Conservation (phyloP, 2,888 invertebrate species). For the Cerceris ruficornis region DNA sequence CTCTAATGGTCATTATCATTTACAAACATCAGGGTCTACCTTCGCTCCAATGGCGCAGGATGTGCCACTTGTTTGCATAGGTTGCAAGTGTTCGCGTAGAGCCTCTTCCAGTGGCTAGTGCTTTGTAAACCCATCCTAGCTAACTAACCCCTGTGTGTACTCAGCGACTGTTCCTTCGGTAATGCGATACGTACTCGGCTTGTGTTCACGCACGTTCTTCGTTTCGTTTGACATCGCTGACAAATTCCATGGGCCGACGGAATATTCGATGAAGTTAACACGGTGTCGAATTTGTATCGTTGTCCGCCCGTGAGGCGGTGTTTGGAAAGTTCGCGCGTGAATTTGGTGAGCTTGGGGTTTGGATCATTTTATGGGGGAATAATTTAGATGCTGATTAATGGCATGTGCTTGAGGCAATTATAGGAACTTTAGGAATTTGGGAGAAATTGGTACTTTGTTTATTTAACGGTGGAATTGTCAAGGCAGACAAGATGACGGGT, state of each 20-base stretch:
- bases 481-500: no score
- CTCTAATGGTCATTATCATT: conserved; percentile 75
- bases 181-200: conserved; percentile 35
- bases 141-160: conserved; percentile 55
- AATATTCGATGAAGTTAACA: background rate
- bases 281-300: background rate
- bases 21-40: conserved; percentile 62
- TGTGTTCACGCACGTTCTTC: conserved; percentile 17
- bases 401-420: no score
- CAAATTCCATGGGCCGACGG: conserved; percentile 6
- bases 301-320: background rate
- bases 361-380: no score
- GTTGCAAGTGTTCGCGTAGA: conserved; percentile 60
- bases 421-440: no score
- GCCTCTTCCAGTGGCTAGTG: conserved; percentile 61
- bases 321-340: background rate
- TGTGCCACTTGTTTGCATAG: conserved; percentile 61
- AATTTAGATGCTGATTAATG: no score
- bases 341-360: no score
- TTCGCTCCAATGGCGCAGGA: conserved; percentile 17
- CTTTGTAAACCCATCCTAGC: conserved; percentile 65
- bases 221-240: conserved; percentile 6
- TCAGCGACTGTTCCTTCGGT: conserved; percentile 39
- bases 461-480: no score
- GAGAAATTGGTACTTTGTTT: no score